Base-by-base conservation (phyloP, 2,113 vertebrate genomes). In the Oreochromis tanganicae region DNA sequence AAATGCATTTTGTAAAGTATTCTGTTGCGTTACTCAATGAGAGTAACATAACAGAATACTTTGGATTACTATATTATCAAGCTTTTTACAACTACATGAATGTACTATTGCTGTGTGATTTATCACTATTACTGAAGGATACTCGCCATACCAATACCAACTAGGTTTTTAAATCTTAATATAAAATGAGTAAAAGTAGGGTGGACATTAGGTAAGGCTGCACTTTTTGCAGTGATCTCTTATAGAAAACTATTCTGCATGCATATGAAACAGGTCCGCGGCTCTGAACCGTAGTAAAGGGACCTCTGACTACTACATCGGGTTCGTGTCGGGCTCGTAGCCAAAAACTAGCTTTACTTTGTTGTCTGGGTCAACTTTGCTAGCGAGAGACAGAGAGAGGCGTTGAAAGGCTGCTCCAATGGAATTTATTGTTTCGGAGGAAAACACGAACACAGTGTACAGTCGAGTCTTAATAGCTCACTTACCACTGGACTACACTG, bases 341-440 rank as follows among this genome's bases (percentile, higher is more conserved):
- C 7, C 2, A 13, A 57, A 57, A 57, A 57, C 0, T 57, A 57
- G 55, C 55, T 56, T 56, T 27, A 27, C 21, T 27, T 24, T 56
- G 11, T 56, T 56, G 55, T 56, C 6, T 13, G 6, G 54, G 0
- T 56, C 54, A 55, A 55, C 3, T 56, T 24, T 55, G 5, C 54
- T 55, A 1, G n/a, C 1, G 19, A 55, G 54, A 55, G n/a, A 55
- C n/a, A 2, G 54, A 24, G 10, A 24, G 54, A 55, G 54, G 52
- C 0, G 2, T 6, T 54, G 52, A 55, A 6, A 55, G 52, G 52
- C n/a, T 55, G 52, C n/a, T 55, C 0, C 5, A 21, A 55, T 5
- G 0, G 0, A 21, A 1, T 9, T 21, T 55, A 21, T 6, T 55
- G 52, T 55, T 55, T 55, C 0, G 0, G 52, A 55, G n/a, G 54